These are phyloP conservation scores for Ypsolopha sequella DNA, from an alignment of 2,888 invertebrate species.

Conservation along the genomic window DNA sequence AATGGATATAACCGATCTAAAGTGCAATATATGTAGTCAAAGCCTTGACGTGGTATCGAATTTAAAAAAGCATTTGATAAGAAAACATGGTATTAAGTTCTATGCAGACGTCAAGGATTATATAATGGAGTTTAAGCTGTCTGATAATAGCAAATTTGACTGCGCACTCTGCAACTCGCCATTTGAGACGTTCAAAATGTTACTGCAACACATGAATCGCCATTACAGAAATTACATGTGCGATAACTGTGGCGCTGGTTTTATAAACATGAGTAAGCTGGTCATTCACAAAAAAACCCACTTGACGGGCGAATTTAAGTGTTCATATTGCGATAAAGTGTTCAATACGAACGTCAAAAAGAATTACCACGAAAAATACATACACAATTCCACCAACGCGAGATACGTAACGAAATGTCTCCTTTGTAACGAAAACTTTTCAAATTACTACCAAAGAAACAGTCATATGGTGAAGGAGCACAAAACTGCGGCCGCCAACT, in stretches of 20 bases:
- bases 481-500: conserved; percentile 38
- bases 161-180: conserved; percentile 3
- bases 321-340: conserved; percentile 15
- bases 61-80: neutral
- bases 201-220: conserved; percentile 5
- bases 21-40: conserved; percentile 1
- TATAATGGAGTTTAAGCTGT: conserved; percentile 5
- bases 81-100: neutral
- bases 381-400: conserved; percentile 22
- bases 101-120: conserved; percentile 1
- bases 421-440: conserved; percentile 45
- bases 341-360: conserved; percentile 14
- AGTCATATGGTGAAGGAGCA: conserved; percentile 49
- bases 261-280: conserved; percentile 1
- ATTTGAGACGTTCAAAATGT: conserved; percentile 1
- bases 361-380: conserved; percentile 28
- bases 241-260: conserved; percentile 4
- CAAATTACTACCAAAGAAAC: conserved; percentile 50
- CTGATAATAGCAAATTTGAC: neutral
- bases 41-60: neutral
- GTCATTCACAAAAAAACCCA: conserved; percentile 11
- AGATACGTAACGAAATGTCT: conserved; percentile 42
- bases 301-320: conserved; percentile 15
- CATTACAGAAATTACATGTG: conserved; percentile 8
- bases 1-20: conserved; percentile 7